Base-by-base conservation (phyloP, 2,797 vertebrate species). In the Botia kubotai region DNA sequence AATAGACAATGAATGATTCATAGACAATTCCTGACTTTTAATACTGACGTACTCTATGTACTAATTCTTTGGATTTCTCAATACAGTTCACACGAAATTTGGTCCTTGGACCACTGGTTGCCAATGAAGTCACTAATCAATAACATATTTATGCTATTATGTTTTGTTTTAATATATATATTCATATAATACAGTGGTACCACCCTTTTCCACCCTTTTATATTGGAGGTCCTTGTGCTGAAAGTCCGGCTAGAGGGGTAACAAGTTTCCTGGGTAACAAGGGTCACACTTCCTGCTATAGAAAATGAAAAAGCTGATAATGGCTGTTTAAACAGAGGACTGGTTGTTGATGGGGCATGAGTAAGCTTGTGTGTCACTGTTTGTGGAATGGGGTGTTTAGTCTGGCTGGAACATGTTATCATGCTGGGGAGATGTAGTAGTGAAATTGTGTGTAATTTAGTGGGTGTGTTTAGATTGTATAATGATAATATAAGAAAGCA, bases 381-480 rank as follows among this genome's bases (percentile, higher is more conserved):
- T 55, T 71, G 21, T 21, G 17, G 53, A 70, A 21, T 63, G 65
- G 2, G 39, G 6, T 72, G 58, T 72, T 72, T 72, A 55, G 77
- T 79, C 71, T 79, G 72, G n/a, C 33, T 5, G 58, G 48, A 36
- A 52, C 77, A 66, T 11, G 17, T 57, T 79, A 79, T 68, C 62
- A 63, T 55, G 43, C 65, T 21, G 55, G 70, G 55, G 10, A 6
- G 14, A 55, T 36, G 17, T 43, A 50, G 12, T 16, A 33, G 46
- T 12, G 2, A 23, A 21, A 36, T 16, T 75, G 36, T 75, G 67
- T 76, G 52, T 76, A 83, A 79, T 83, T 62, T 48, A 63, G 65
- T 63, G 33, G 81, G 81, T 75, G 81, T 83, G 81, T 75, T 73
- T 29, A 17, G 19, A 53, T 46, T 13, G 11, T 12, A 33, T 29